Percentiles rank a stretch among this genome's conserved stretches.
Conservation (phyloP, 1,140 invertebrate species). For the Sitodiplosis mosellana region DNA sequence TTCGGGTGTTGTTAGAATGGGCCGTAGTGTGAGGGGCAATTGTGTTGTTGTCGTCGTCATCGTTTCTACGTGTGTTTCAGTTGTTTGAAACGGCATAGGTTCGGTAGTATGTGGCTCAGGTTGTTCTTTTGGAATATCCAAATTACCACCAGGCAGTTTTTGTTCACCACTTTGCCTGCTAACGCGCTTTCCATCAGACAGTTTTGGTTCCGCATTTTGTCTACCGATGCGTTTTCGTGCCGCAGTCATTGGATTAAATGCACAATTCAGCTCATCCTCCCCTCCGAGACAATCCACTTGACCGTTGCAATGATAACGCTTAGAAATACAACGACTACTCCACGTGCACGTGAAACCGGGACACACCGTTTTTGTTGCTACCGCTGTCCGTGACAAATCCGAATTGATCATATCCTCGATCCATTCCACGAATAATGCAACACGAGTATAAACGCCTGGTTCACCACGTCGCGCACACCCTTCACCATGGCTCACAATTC, state of each 20-base stretch:
- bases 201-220: too few species aligned
- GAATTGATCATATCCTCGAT: constrained; percentile 30
- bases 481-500: constrained; percentile 62
- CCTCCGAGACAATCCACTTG: constrained; percentile 52
- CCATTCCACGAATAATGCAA: constrained; percentile 54
- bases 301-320: constrained; percentile 42
- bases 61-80: too few species aligned
- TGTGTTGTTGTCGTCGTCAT: too few species aligned
- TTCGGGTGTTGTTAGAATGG: too few species aligned
- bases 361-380: constrained; percentile 30
- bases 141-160: too few species aligned
- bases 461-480: constrained; percentile 57
- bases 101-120: too few species aligned
- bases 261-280: constrained; percentile 55
- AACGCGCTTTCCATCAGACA: too few species aligned
- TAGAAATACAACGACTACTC: constrained; percentile 42
- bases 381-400: constrained; percentile 25
- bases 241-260: not conserved
- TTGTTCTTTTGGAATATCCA: too few species aligned
- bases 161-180: too few species aligned
- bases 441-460: constrained; percentile 66
- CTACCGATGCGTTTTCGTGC: too few species aligned
- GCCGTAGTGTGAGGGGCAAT: too few species aligned
- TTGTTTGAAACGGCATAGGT: too few species aligned
- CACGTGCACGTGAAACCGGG: constrained; percentile 46